Evolutionary conservation across 1,140 invertebrate species (phyloP).

Genomic region (Anthonomus grandis): DNA sequence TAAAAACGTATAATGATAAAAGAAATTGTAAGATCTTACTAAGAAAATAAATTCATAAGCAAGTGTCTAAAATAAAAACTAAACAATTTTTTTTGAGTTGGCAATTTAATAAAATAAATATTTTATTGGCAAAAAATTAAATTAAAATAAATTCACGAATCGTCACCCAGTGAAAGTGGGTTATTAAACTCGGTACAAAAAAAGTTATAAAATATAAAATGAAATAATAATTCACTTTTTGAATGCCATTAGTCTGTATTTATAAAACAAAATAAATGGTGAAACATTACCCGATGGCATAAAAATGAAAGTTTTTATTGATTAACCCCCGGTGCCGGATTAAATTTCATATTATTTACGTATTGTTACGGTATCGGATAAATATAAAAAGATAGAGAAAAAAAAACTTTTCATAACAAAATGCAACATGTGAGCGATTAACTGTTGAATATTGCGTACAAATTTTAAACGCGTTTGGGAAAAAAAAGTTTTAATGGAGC

Average conservation of each 20-base stretch:
- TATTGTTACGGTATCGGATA: constrained; percentile 7
- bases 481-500: constrained; percentile 7
- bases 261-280: constrained; percentile 19
- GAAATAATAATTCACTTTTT: constrained; percentile 22
- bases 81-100: too few relatives aligned
- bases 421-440: constrained; percentile 23
- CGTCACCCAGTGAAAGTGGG: constrained; percentile 16
- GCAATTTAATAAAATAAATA: too few relatives aligned
- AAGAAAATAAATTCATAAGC: too few relatives aligned
- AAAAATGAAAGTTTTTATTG: constrained; percentile 23
- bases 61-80: too few relatives aligned
- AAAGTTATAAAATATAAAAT: constrained; percentile 14
- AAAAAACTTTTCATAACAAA: constrained; percentile 16
- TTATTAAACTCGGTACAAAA: constrained; percentile 18
- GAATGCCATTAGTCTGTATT: constrained; percentile 20
- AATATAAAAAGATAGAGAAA: constrained; percentile 10
- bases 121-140: too few relatives aligned
- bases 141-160: constrained; percentile 20
- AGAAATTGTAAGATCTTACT: too few relatives aligned
- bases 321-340: not conserved
- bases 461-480: constrained; percentile 12
- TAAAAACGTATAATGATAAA: too few relatives aligned
- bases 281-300: constrained; percentile 15
- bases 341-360: constrained; percentile 22
- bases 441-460: constrained; percentile 21